These are phyloP conservation scores for Crenuchus spilurus DNA, from an alignment of 2,797 vertebrate genomes.

Conservation along the genomic window DNA sequence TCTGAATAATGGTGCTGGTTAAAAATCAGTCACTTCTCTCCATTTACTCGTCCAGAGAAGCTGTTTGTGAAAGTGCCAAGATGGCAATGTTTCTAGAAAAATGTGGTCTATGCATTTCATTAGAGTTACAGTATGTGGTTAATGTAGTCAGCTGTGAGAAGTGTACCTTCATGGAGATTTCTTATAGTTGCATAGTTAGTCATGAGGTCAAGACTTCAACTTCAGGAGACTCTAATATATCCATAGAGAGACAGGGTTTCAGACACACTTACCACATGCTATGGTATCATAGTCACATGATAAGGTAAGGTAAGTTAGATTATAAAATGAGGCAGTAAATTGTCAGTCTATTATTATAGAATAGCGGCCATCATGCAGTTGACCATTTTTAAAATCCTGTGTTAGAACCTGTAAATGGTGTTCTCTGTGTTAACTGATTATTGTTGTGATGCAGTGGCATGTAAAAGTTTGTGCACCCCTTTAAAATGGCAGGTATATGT, in stretches of 20 bases:
- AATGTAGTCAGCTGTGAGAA: background rate
- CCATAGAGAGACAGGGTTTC: background rate
- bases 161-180: background rate
- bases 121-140: background rate
- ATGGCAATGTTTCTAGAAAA: background rate
- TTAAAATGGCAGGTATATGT: no score
- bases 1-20: no score
- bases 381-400: background rate
- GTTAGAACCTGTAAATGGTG: background rate
- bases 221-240: constrained; percentile 3
- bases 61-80: no score
- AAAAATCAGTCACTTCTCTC: no score
- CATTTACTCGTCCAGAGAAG: no score
- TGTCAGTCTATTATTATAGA: background rate
- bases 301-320: background rate
- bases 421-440: background rate
- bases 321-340: background rate
- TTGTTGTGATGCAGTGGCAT: no score
- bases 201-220: constrained; percentile 8
- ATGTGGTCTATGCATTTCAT: background rate
- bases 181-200: background rate
- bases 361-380: background rate
- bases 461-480: no score
- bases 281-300: constrained; percentile 1
- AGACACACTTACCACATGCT: background rate